Evolutionary conservation across 2,113 vertebrate genomes (phyloP), one percentile per base, ranked within the genome.

Genomic region (Marmota monax): DNA sequence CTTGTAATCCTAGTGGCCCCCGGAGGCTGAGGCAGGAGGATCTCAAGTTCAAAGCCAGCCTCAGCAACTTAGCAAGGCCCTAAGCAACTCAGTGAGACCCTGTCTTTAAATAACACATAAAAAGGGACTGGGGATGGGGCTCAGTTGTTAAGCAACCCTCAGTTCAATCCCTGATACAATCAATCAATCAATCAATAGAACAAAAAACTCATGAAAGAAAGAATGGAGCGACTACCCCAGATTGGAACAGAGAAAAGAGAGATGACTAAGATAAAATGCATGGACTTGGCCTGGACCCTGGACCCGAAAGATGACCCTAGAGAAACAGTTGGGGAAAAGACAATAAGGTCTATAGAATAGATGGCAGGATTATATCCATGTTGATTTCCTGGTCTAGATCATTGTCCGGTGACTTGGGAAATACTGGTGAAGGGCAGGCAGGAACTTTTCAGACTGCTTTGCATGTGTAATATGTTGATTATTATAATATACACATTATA

Each of bases 311-410:
- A 91, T 65, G 42, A 34, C 70, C 45, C 56, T 20, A 16, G 20
- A 58, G 70, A 37, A 84, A 65, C 70, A 65, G 69, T 7, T 73
- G 32, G 17, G 32, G 25, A 51, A 74, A 63, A n/a, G 56, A 18
- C 17, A 39, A 76, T 56, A 67, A 79, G 45, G 56, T 74, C 39
- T 27, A 9, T 37, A n/a, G 18, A 37, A 17, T 1, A 87, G 67
- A 51, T 58, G 56, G 14, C 7, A 72, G 82, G n/a, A 94, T 79
- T 58, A 16, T 80, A 58, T 69, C 56, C 56, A 18, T 4, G 39
- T 90, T 56, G 27, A 67, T 91, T 73, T 96, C 83, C 16, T 17
- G 42, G 63, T 72, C 94, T 91, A 67, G 37, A 84, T 20, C 14
- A 79, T 73, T 58, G 42, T 73, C 27, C 29, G 4, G 8, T 76